Percentiles rank a stretch among this genome's conserved stretches.
phyloP scores from a whole-genome alignment of 1,140 invertebrate species.

The Atta cephalotes region DNA sequence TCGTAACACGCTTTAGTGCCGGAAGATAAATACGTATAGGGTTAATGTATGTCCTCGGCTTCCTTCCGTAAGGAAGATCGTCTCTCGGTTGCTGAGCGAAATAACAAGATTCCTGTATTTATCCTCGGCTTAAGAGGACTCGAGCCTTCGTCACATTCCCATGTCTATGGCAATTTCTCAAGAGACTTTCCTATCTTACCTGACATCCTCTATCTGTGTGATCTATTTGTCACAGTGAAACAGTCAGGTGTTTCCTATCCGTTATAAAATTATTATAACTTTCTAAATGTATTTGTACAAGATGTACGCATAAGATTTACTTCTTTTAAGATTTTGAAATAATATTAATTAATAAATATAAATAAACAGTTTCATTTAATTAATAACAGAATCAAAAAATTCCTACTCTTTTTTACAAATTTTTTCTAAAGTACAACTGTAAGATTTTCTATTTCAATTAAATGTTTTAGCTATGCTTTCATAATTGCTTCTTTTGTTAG shows the following conservation, averaged over 20 bases:
- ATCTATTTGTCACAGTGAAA: constrained; percentile 63
- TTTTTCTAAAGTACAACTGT: background rate
- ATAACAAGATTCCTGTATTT: constrained; percentile 85
- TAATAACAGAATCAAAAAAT: background rate
- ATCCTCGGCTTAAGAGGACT: constrained; percentile 71
- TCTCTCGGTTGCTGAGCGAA: constrained; percentile 76
- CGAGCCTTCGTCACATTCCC: constrained; percentile 68
- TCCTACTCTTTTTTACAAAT: background rate
- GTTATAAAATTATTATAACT: constrained; percentile 28
- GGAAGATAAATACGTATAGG: constrained; percentile 78
- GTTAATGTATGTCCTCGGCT: constrained; percentile 74
- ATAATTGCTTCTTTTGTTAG: background rate
- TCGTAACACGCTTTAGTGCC: constrained; percentile 68
- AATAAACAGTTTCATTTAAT: background rate
- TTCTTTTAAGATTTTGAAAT: background rate
- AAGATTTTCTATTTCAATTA: background rate
- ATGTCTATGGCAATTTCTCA: constrained; percentile 70
- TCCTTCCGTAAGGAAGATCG: constrained; percentile 70
- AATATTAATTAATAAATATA: background rate
- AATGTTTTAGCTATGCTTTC: background rate
- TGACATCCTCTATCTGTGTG: constrained; percentile 61
- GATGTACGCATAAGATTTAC: background rate
- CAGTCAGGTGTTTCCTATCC: constrained; percentile 32
- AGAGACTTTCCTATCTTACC: constrained; percentile 59
- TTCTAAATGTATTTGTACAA: background rate